Percentiles rank a stretch among this genome's conserved stretches.
phyloP scores from a whole-genome alignment of 2,113 vertebrate genomes.

The Glaucomys volans region DNA sequence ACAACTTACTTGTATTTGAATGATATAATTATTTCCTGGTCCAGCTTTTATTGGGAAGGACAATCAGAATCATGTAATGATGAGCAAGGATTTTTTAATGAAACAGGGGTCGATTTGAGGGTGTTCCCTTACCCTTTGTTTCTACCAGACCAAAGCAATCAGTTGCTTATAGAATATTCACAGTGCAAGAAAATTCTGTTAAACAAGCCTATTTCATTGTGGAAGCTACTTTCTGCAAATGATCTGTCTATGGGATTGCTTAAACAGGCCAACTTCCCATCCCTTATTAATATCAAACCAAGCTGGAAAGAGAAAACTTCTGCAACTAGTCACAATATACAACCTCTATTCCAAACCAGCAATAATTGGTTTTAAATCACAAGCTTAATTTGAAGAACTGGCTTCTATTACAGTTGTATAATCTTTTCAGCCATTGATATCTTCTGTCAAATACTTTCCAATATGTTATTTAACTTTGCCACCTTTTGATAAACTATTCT shows the following conservation, averaged over 20 bases:
- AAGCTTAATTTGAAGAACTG: neutral
- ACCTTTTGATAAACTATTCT: neutral
- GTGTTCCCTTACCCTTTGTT: neutral
- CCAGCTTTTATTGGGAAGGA: neutral
- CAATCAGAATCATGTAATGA: neutral
- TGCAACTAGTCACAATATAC: neutral
- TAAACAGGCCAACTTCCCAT: neutral
- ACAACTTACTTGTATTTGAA: neutral
- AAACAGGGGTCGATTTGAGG: neutral
- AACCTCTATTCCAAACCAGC: neutral
- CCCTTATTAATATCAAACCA: neutral
- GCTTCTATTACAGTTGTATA: neutral
- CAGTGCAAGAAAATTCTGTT: neutral
- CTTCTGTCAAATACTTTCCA: neutral
- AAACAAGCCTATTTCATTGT: neutral
- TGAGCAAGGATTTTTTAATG: neutral
- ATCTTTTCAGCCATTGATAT: neutral
- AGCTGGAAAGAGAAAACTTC: neutral
- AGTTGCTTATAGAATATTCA: neutral
- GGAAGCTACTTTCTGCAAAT: neutral
- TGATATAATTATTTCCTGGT: neutral
- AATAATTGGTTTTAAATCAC: conserved; percentile 30
- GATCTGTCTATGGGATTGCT: neutral
- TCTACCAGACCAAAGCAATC: neutral
- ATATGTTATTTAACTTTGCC: neutral